These are phyloP conservation scores for Tragelaphus buxtoni DNA, from an alignment of 2,113 vertebrate species.

Conservation along the genomic window DNA sequence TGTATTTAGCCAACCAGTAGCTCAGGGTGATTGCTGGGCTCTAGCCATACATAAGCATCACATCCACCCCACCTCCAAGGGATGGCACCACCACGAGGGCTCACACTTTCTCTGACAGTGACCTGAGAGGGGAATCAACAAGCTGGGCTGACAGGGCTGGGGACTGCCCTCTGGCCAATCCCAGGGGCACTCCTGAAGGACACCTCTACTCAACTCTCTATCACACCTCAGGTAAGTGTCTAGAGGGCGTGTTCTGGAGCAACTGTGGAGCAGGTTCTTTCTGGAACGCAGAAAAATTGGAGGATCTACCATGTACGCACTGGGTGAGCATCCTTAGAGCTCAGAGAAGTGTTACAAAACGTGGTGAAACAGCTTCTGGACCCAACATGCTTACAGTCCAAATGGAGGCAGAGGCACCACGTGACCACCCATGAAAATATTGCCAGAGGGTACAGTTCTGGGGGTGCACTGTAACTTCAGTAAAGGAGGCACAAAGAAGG, in stretches of 20 bases:
- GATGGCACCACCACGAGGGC: fast-evolving
- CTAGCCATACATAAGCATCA: neutral
- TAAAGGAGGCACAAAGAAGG: neutral
- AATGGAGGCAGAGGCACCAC: neutral
- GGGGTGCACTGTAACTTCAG: neutral
- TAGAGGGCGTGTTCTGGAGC: fast-evolving
- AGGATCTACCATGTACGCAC: fast-evolving
- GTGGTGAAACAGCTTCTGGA: no score
- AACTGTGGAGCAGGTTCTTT: neutral
- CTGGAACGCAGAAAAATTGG: neutral
- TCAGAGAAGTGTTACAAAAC: neutral
- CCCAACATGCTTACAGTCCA: neutral
- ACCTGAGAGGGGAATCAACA: no score
- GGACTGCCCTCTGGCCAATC: neutral
- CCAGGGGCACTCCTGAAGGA: neutral
- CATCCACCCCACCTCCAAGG: no score
- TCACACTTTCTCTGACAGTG: neutral
- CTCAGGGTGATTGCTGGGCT: neutral
- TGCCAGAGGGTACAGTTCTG: neutral
- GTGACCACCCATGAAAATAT: fast-evolving
- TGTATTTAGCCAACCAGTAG: neutral
- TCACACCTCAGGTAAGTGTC: neutral
- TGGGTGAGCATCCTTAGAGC: neutral
- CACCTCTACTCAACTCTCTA: fast-evolving
- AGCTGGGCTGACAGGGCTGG: neutral